phyloP scores from a whole-genome alignment of 2,888 invertebrate genomes.

The Neuroscelio doddi region DNA sequence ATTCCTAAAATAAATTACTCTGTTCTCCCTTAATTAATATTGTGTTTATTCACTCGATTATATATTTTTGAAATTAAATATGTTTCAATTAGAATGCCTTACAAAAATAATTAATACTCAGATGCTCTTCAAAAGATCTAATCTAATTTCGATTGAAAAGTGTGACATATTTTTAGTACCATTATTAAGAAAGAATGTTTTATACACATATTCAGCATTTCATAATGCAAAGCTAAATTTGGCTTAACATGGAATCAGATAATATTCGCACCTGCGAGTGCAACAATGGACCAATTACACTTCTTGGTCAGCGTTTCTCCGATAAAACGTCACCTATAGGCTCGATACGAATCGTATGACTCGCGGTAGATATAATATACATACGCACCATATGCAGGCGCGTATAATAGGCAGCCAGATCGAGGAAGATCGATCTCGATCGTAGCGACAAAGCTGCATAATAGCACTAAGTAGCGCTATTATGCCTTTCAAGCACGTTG shows the following conservation, averaged over 20 bases:
- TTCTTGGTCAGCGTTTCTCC: slow-evolving; percentile 46
- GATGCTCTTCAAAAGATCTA: too few species aligned
- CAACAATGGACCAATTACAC: slow-evolving; percentile 66
- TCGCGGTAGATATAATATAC: slow-evolving; percentile 38
- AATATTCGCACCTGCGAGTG: slow-evolving; percentile 38
- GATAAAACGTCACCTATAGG: slow-evolving; percentile 58
- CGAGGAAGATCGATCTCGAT: slow-evolving; percentile 49
- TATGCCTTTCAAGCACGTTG: slow-evolving; percentile 37
- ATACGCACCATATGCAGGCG: slow-evolving; percentile 43
- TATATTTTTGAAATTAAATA: too few species aligned
- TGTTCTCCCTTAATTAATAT: too few species aligned
- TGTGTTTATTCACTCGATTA: too few species aligned
- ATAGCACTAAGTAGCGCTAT: slow-evolving; percentile 55
- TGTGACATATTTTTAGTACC: too few species aligned
- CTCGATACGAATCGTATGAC: slow-evolving; percentile 57
- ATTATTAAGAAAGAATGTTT: too few species aligned
- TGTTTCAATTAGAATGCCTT: too few species aligned
- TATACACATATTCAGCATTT: too few species aligned
- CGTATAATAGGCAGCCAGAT: slow-evolving; percentile 44
- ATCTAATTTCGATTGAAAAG: too few species aligned
- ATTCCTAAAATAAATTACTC: too few species aligned
- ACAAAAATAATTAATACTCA: too few species aligned
- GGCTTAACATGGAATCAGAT: slow-evolving; percentile 25
- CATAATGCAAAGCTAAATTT: too few species aligned
- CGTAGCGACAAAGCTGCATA: slow-evolving; percentile 49